These are phyloP conservation scores for Agriopis aurantiaria DNA, from an alignment of 2,888 invertebrate species.

Conservation along the genomic window DNA sequence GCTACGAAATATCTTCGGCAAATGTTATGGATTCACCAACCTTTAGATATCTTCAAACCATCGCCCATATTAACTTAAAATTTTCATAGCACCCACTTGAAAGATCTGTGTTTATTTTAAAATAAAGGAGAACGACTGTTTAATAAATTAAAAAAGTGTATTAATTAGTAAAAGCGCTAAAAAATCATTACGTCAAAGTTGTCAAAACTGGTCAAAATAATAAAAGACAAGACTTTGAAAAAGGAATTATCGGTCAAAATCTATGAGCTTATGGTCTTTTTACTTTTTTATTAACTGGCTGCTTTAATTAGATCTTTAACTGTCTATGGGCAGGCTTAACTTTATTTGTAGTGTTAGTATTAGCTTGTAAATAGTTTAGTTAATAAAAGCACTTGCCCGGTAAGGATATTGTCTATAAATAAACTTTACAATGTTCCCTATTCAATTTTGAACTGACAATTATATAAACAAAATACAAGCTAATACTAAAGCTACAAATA, in stretches of 20 bases:
- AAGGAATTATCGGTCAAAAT: slow-evolving; percentile 71
- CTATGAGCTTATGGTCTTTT: slow-evolving; percentile 58
- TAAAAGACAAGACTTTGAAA: slow-evolving; percentile 66
- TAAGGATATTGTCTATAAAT: no score
- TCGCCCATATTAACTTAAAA: slow-evolving; percentile 82
- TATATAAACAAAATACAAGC: no score
- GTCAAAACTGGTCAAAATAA: slow-evolving; percentile 71
- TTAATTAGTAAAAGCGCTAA: slow-evolving; percentile 74
- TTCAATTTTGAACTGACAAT: no score
- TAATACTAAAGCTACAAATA: no score
- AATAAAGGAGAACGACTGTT: slow-evolving; percentile 65
- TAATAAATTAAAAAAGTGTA: slow-evolving; percentile 75
- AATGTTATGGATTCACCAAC: slow-evolving; percentile 49
- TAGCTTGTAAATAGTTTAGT: no score
- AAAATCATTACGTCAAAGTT: slow-evolving; percentile 83
- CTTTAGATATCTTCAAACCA: slow-evolving; percentile 75
- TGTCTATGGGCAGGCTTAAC: no score
- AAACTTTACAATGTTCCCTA: no score
- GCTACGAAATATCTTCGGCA: not conserved
- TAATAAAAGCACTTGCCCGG: no score
- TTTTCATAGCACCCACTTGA: slow-evolving; percentile 74
- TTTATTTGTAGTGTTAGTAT: no score
- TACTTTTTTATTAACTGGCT: slow-evolving; percentile 44
- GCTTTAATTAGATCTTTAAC: not conserved
- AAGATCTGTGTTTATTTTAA: slow-evolving; percentile 66